A percentile compares a stretch with the other conserved stretches of the same genome.
These are phyloP conservation scores for Macrotus californicus DNA, from an alignment of 2,113 vertebrate genomes.

Conservation along the genomic window DNA sequence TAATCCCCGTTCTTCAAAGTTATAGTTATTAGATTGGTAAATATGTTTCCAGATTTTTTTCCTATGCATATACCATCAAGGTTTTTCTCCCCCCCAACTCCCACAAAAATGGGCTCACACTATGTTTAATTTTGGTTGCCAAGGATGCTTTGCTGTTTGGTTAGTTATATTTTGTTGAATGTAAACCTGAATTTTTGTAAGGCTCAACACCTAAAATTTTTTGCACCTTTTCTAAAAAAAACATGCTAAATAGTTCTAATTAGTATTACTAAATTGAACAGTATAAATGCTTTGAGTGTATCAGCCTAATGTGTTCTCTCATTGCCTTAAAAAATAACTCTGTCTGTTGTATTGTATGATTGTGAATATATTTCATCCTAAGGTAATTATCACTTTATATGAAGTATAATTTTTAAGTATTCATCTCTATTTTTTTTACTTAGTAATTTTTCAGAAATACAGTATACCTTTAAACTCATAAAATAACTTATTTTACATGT, in stretches of 20 bases:
- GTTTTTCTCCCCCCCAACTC: no score
- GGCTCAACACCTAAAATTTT: background rate
- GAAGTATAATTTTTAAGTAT: conserved; percentile 23
- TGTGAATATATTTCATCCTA: background rate
- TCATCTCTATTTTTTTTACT: background rate
- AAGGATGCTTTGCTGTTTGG: background rate
- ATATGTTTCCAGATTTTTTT: background rate
- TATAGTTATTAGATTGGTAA: background rate
- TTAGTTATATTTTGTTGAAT: background rate
- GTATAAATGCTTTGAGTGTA: conserved; percentile 5
- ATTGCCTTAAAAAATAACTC: background rate
- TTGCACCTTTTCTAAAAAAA: background rate
- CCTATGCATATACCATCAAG: background rate
- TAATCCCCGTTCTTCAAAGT: background rate
- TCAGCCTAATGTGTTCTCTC: background rate
- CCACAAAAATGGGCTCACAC: background rate
- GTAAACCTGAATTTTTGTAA: background rate
- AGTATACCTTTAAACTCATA: conserved; percentile 16
- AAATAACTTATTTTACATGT: conserved; percentile 45
- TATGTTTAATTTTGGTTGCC: background rate
- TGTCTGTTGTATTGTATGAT: background rate
- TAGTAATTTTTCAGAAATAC: conserved; percentile 39
- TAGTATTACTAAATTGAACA: conserved; percentile 1
- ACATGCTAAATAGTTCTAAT: background rate
- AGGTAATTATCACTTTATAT: conserved; percentile 16